A percentile compares a stretch with the other conserved stretches of the same genome.
These are phyloP conservation scores for Acrossocheilus wenchowensis DNA, from an alignment of 2,797 vertebrate species.

Conservation along the genomic window DNA sequence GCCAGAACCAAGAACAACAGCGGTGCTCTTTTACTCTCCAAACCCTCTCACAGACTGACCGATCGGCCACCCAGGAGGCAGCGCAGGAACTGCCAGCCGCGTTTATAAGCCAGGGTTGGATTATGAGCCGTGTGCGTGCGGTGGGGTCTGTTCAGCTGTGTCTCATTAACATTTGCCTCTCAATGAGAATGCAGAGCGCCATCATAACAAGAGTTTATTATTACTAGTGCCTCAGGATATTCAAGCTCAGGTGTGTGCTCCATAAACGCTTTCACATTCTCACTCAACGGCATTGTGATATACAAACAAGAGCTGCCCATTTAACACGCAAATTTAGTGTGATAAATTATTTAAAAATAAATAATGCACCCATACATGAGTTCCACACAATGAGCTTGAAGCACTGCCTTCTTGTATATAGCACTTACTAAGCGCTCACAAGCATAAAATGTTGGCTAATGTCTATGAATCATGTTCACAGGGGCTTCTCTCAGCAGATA, in stretches of 20 bases:
- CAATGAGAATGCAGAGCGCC: slow-evolving; percentile 54
- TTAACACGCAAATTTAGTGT: background rate
- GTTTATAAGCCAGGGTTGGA: slow-evolving; percentile 78
- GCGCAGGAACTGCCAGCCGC: slow-evolving; percentile 76
- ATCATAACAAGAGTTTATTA: slow-evolving; percentile 55
- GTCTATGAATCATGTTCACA: background rate
- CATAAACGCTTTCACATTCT: background rate
- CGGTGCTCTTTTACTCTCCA: slow-evolving; percentile 48
- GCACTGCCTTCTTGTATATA: background rate
- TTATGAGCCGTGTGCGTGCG: slow-evolving; percentile 70
- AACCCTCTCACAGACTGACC: slow-evolving; percentile 39
- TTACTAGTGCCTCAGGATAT: slow-evolving; percentile 18
- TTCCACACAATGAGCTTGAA: background rate
- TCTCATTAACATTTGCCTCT: slow-evolving; percentile 61
- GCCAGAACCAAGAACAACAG: slow-evolving; percentile 54
- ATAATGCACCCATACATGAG: background rate
- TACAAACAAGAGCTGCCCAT: background rate
- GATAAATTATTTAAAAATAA: background rate
- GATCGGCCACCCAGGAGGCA: slow-evolving; percentile 77
- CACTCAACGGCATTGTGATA: background rate
- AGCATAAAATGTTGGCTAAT: background rate
- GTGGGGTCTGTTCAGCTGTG: slow-evolving; percentile 60
- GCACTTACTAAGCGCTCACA: background rate
- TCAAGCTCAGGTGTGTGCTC: slow-evolving; percentile 9
- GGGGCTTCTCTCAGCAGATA: background rate